Conservation (phyloP, 2,113 vertebrate genomes). For the Dissostichus mawsoni region DNA sequence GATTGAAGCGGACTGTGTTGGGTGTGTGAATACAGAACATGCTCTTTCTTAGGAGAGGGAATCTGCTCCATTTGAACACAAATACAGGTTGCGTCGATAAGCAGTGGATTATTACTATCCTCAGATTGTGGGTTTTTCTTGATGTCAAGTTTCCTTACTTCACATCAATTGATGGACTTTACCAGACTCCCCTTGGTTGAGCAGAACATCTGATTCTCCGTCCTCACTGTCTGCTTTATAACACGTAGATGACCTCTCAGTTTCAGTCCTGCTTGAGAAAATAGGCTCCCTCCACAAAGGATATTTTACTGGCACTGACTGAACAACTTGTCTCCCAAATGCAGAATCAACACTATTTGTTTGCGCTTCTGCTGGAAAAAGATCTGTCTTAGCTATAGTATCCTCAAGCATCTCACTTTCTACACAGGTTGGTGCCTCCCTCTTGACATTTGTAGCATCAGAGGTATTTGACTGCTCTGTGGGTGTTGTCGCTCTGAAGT, state of each 20-base stretch:
- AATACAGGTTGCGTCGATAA: slow-evolving; percentile 90
- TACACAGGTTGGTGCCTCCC: neutral
- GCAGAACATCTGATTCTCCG: slow-evolving; percentile 8
- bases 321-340: slow-evolving; percentile 22
- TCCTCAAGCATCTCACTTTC: slow-evolving; percentile 38
- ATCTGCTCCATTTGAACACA: slow-evolving; percentile 89
- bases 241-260: slow-evolving; percentile 21
- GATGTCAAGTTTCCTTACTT: slow-evolving; percentile 46
- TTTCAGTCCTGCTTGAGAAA: slow-evolving; percentile 49
- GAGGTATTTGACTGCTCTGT: slow-evolving; percentile 18
- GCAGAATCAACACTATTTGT: slow-evolving; percentile 16
- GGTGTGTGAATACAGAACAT: slow-evolving; percentile 73
- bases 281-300: slow-evolving; percentile 83
- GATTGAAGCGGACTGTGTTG: slow-evolving; percentile 27
- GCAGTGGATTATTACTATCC: slow-evolving; percentile 78
- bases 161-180: slow-evolving; percentile 27
- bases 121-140: slow-evolving; percentile 44
- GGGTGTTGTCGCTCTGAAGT: slow-evolving; percentile 40
- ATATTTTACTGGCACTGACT: slow-evolving; percentile 60
- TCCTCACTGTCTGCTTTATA: slow-evolving; percentile 24
- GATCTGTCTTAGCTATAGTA: slow-evolving; percentile 27
- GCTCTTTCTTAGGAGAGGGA: slow-evolving; percentile 83
- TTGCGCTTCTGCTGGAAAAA: neutral
- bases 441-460: slow-evolving; percentile 6
- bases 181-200: neutral